Percentiles rank a stretch among this genome's conserved stretches.
Evolutionary conservation across 2,888 invertebrate species (phyloP).

Genomic region (Calameuta idolon): DNA sequence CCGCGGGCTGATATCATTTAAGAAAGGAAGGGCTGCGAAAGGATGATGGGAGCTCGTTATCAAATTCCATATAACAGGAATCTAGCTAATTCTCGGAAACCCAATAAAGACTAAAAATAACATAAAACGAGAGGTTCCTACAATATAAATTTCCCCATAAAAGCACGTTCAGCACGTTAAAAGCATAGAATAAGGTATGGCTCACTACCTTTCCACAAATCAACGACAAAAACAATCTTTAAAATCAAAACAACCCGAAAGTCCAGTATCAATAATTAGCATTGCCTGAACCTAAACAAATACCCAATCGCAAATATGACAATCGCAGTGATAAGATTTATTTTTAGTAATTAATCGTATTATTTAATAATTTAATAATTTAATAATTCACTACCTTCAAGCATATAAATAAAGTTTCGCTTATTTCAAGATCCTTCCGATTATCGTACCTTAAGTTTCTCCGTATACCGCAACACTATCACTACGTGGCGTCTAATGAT

Average conservation of each 20-base stretch:
- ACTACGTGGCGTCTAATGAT: background rate
- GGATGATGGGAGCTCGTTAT: background rate
- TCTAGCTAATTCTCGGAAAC: background rate
- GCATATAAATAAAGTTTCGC: background rate
- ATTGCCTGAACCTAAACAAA: background rate
- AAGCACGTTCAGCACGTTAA: background rate
- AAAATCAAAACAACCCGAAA: no score
- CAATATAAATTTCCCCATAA: background rate
- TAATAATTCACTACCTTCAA: background rate
- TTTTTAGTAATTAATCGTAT: background rate
- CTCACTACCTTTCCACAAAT: background rate
- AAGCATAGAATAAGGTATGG: background rate
- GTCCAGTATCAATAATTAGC: background rate
- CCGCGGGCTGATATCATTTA: background rate
- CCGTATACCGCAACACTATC: background rate
- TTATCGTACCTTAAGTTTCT: background rate
- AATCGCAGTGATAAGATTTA: background rate
- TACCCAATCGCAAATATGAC: background rate
- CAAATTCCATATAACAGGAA: background rate
- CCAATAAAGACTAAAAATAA: background rate
- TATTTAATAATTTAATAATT: no score
- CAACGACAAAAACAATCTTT: background rate
- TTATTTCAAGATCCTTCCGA: background rate
- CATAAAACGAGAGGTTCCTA: background rate
- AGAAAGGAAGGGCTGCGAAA: background rate